Evolutionary conservation across 1,140 invertebrate genomes (phyloP).

Genomic region (Cyclargus thomasi): DNA sequence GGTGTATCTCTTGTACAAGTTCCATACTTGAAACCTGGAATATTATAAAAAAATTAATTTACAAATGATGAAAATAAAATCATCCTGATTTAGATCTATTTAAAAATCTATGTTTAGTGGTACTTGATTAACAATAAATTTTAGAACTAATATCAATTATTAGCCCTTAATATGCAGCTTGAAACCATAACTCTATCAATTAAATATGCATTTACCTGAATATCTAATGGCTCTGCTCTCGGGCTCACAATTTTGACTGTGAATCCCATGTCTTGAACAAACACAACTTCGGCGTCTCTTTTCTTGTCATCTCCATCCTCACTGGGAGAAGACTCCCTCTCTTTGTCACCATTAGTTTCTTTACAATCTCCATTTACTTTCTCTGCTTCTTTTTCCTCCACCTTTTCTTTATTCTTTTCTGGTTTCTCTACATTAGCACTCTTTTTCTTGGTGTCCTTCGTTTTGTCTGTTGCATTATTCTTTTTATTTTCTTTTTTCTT

Average conservation of each 20-base stretch:
- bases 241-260: conserved; percentile 94
- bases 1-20: conserved; percentile 98
- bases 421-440: conserved; percentile 34
- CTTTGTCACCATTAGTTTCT: conserved; percentile 62
- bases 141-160: no score
- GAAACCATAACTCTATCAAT: no score
- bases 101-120: no score
- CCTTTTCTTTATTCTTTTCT: conserved; percentile 44
- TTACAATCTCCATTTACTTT: conserved; percentile 50
- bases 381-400: conserved; percentile 36
- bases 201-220: conserved; percentile 79
- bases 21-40: conserved; percentile 95
- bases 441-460: conserved; percentile 48
- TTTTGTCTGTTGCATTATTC: conserved; percentile 41
- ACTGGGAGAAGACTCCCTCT: conserved; percentile 64
- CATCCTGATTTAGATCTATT: no score
- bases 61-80: no score
- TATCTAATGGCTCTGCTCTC: conserved; percentile 91
- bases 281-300: conserved; percentile 86
- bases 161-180: no score
- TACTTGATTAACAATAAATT: no score
- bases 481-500: conserved; percentile 64
- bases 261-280: conserved; percentile 95
- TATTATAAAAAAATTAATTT: no score
- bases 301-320: conserved; percentile 80